These are phyloP conservation scores for Formica selysi DNA, from an alignment of 1,140 invertebrate genomes.

Conservation along the genomic window DNA sequence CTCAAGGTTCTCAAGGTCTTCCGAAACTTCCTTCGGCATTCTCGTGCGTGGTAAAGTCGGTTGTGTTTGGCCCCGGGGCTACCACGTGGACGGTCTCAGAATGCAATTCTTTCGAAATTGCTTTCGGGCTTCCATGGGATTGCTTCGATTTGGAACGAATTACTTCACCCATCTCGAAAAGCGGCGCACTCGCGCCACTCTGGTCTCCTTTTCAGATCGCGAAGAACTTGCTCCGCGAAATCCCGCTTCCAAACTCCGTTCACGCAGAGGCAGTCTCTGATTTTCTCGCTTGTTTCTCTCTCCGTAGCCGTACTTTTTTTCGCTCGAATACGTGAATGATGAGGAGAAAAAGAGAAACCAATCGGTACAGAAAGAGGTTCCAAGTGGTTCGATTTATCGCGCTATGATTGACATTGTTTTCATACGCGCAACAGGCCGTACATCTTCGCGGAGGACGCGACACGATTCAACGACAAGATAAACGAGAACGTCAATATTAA, in stretches of 20 bases:
- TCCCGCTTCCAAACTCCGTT: conserved; percentile 46
- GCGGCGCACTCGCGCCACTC: not conserved
- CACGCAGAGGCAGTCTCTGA: not conserved
- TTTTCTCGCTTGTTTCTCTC: conserved; percentile 24
- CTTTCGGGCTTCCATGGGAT: conserved; percentile 80
- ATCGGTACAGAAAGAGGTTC: not conserved
- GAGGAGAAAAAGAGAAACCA: not conserved
- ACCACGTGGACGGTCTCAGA: conserved; percentile 78
- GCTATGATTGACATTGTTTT: conserved; percentile 57
- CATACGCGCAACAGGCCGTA: conserved; percentile 55
- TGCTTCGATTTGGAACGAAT: conserved; percentile 79
- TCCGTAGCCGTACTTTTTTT: not conserved
- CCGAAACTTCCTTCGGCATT: conserved; percentile 48
- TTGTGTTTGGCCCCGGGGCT: conserved; percentile 72
- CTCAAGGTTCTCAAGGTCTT: conserved; percentile 45
- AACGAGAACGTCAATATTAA: conserved; percentile 61
- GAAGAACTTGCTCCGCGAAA: conserved; percentile 47
- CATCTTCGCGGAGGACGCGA: conserved; percentile 34
- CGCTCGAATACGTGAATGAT: not conserved
- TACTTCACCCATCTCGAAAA: conserved; percentile 63
- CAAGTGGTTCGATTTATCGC: conserved; percentile 48
- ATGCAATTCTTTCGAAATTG: conserved; percentile 84
- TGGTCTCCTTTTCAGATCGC: not conserved
- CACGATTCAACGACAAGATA: conserved; percentile 37
- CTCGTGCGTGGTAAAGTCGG: conserved; percentile 25